Conservation (phyloP, 2,888 invertebrate species). For the Agrochola lychnidis region DNA sequence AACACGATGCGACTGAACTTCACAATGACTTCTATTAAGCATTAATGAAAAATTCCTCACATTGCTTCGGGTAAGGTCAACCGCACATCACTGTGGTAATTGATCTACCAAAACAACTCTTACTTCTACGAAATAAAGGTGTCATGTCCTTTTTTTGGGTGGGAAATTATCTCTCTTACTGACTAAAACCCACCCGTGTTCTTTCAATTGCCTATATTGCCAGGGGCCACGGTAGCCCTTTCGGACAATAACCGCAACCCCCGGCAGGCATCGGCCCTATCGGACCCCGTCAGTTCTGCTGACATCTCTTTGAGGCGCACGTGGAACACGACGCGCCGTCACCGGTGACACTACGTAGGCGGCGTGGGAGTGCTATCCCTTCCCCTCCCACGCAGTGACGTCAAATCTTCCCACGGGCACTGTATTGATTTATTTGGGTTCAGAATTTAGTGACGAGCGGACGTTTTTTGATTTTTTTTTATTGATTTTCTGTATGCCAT, state of each 20-base stretch:
- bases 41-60: slow-evolving; percentile 57
- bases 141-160: no score
- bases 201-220: no score
- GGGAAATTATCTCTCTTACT: no score
- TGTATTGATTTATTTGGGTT: slow-evolving; percentile 48
- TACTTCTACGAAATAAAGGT: not conserved
- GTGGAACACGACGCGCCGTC: no score
- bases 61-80: slow-evolving; percentile 1
- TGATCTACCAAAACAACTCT: not conserved
- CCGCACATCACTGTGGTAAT: not conserved
- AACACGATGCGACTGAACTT: slow-evolving; percentile 1
- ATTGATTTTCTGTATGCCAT: not conserved
- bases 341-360: slow-evolving; percentile 26
- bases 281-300: no score
- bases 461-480: slow-evolving; percentile 1
- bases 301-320: no score
- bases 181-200: no score
- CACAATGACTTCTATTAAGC: slow-evolving; percentile 24
- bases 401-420: slow-evolving; percentile 31
- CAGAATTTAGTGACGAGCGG: not conserved
- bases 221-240: no score
- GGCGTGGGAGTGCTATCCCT: slow-evolving; percentile 32
- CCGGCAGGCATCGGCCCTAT: no score
- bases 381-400: slow-evolving; percentile 17
- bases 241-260: no score